Base-by-base conservation (phyloP, 2,113 vertebrate genomes). In the Sceloporus tristichus region DNA sequence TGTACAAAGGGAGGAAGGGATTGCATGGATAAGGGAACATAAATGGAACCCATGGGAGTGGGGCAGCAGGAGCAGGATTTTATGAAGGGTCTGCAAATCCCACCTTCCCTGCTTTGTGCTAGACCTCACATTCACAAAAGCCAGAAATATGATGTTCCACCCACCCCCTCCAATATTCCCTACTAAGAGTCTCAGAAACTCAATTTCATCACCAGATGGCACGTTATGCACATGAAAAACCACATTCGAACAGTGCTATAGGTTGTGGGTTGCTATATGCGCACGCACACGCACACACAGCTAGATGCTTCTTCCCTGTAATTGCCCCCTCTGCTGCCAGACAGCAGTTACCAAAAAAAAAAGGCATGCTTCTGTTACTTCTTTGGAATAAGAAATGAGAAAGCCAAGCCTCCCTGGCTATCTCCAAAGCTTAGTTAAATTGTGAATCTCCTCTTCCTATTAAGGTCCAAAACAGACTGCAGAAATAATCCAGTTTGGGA, bases 221-320 rank as follows among this genome's bases (percentile, higher is more conserved):
- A 88, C 75, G 70, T 78, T 83, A 68, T 88, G 34, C 87, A 77
- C 80, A 71, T 71, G 42, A 73, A 78, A 62, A 84, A 82, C 42
- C 5, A 59, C 16, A 59, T 56, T 56, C 70, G 65, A 78, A 68
- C 62, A 78, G 42, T 54, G 71, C 62, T 56, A 88, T 16, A 34
- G 65, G 48, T 79, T 38, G 59, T 62, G 21, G 10, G 62, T 40
- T 74, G 85, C 66, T 73, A 56, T 23, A 56, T 7, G 48, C 62
- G n/a, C 56, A 40, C n/a, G 68, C 5, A 34, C 66, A 16, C 54
- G 62, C 34, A 74, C 70, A 59, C 53, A 29, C 42, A 23, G 4
- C 27, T 21, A 16, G 19, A 23, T 70, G 21, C 85, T 78, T 53
- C 42, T 70, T 27, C 66, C 25, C 25, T 19, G 65, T 11, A 29